Evolutionary conservation across 2,113 vertebrate species (phyloP), one percentile per base, ranked within the genome.

Genomic region (Xenotilapia flavipinnis): DNA sequence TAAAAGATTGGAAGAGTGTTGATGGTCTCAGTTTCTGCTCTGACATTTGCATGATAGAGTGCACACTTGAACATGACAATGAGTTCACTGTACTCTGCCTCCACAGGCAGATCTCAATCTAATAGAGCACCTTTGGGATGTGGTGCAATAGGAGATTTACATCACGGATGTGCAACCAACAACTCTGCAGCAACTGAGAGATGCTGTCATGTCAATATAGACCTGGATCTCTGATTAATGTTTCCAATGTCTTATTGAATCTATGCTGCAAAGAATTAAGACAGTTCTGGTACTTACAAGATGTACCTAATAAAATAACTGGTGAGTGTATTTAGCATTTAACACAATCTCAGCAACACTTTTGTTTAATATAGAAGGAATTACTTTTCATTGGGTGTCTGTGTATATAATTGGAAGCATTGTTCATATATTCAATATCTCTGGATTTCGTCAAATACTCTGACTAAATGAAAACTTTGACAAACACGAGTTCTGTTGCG

Each of bases 81-180:
- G 65, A 45, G n/a, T 70, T 70, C 65, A 6, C 68, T 45, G 13
- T 45, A 73, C 68, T 70, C 62, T 13, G 36, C 36, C 3, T 23
- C n/a, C 38, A 6, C 38, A 73, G 68, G 38, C n/a, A 0, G 12
- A 1, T 70, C 65, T 70, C 62, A 21, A 13, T 40, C 38, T 42
- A 45, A 42, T 4, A 73, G 2, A 26, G 65, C 21, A 42, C 65
- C 65, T 10, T 15, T 26, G 21, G 38, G 23, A 75, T 75, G 40
- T 28, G 38, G 65, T 70, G 70, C 9, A 75, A 47, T 4, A 10
- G 70, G 40, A 75, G 23, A 75, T 47, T 47, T 7, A 75, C 14
- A 19, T 47, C 40, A 3, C 0, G 1, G 68, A 47, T 28, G 0
- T 28, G 70, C 70, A 75, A 7, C 14, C 40, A 12, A 47, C 70